Evolutionary conservation across 2,888 invertebrate genomes (phyloP), one percentile per base, ranked within the genome.

Genomic region (Lasioglossum marginatum): DNA sequence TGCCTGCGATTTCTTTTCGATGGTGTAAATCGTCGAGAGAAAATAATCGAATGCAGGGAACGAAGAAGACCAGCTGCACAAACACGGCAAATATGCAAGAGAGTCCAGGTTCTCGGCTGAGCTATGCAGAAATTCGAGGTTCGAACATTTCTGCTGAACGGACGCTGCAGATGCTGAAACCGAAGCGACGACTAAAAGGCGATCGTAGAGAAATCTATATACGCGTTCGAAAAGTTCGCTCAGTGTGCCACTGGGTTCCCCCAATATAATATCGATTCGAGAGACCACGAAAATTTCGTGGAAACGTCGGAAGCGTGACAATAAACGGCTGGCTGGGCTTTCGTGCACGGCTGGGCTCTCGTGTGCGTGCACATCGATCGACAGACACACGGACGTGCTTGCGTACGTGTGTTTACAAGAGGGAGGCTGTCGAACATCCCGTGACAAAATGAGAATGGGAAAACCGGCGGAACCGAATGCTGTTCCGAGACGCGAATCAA

Each of bases 341-440:
- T 81, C 76, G 73, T 77, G 52, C 37, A 81, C 43, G 72, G 80
- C 40, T 77, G 79, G 82, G 37, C 8, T 80, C 71, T 87, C 77
- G 81, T 77, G 81, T 79, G 79, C 75, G 81, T 87, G 86, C 76
- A 85, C 88, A 87, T 87, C 81, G 85, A 87, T 88, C 85, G 85
- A 79, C 60, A 76, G 77, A 83, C 71, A 77, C 78, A 73, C 74
- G 37, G 48, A 52, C 27, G 48, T 43, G 63, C 63, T 57, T 83
- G 71, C 70, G 79, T 71, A 83, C 68, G 83, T 79, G 77, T 87
- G 85, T 87, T 87, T 87, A 88, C 81, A 85, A 52, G 75, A 82
- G 43, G 63, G 73, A 27, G 83, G 76, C 82, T 85, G 78, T 37
- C 40, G 52, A 70, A 48, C 43, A 68, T 83, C 83, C 57, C 68